Conservation (phyloP, 2,888 invertebrate genomes). For the Exocentrus adspersus region DNA sequence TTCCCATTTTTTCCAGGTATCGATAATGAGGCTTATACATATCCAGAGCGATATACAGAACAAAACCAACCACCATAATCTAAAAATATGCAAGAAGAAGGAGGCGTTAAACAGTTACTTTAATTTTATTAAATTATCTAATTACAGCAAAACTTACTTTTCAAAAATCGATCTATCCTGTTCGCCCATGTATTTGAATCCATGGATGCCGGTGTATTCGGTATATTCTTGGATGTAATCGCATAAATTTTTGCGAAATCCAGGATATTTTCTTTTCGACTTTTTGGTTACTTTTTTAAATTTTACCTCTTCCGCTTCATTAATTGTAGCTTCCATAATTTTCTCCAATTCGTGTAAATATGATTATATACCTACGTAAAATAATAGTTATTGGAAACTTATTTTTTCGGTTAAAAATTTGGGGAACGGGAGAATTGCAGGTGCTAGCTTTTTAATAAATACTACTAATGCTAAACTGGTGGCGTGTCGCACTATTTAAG, state of each 20-base stretch:
- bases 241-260: conserved; percentile 53
- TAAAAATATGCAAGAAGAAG: conserved; percentile 51
- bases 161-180: conserved; percentile 57
- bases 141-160: conserved; percentile 51
- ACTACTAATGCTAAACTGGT: neutral
- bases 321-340: neutral
- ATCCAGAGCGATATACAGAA: conserved; percentile 70
- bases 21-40: conserved; percentile 70
- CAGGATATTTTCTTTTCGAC: conserved; percentile 51
- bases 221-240: conserved; percentile 59
- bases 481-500: neutral
- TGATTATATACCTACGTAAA: no score
- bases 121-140: neutral
- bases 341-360: neutral
- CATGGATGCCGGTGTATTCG: conserved; percentile 60
- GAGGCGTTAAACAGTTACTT: no score
- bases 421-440: neutral
- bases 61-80: conserved; percentile 73
- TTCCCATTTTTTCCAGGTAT: conserved; percentile 78
- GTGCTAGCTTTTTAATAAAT: neutral
- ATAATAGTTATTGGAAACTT: no score
- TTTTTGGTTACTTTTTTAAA: conserved; percentile 8
- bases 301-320: no score
- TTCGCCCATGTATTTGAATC: conserved; percentile 62
- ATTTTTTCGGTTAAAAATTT: neutral